Base-by-base conservation (phyloP, 2,797 vertebrate species). In the Selene dorsalis region DNA sequence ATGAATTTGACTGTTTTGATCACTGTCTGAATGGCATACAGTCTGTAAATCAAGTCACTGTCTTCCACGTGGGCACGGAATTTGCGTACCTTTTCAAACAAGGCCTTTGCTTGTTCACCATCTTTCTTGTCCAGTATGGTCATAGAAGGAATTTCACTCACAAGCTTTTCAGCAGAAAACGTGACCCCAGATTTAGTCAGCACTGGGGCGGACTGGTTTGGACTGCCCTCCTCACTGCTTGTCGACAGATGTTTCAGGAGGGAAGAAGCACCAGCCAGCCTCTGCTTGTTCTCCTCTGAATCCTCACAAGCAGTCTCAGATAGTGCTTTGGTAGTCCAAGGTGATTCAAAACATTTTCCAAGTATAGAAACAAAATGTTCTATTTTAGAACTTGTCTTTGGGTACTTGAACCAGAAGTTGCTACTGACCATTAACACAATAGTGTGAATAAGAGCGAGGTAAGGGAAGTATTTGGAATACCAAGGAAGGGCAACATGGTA, bases 341-440 rank as follows among this genome's bases (percentile, higher is more conserved):
- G 98, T 7, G 98, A 99, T 86, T 99, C 98, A 50, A 99, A 99
- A 85, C 98, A 99, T 77, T 99, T 99, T 9, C 98, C 98, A 82
- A 99, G 91, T 82, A 99, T 99, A 30, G 98, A 99, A 56, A 99
- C 98, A 90, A 99, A 99, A 90, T 99, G 98, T 87, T 99, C 98
- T 13, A 99, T 97, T 94, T 99, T 99, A 58, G 98, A 99, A 87
- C 98, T 99, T 0, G 98, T 99, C 93, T 99, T 99, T 87, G 98
- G 98, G 88, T 99, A 99, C 84, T 99, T 99, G 93, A 99, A 99
- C 98, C 98, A 99, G 93, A 99, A 99, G 90, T 99, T 99, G 94
- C 98, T 99, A 85, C 98, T 99, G 84, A 99, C 98, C 97, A 99
- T 99, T 77, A 99, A 95, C 81, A 99, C 96, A 58, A 99, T 97